phyloP scores from a whole-genome alignment of 30 jellyfish, hydroid and myxozoan genomes.

The Pseudorhiza aurosa region DNA sequence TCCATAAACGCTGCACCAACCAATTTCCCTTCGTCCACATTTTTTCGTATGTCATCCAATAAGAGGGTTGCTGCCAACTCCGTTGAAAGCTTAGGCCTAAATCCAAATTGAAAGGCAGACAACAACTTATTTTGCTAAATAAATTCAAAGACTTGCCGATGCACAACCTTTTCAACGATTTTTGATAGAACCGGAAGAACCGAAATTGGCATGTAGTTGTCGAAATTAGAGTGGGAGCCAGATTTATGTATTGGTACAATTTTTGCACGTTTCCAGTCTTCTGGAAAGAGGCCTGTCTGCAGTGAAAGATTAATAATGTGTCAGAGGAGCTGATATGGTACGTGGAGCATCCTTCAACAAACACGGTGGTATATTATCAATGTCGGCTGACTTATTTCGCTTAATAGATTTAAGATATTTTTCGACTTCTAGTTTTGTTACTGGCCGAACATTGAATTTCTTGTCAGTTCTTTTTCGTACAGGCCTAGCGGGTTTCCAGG shows the following conservation, averaged over 20 bases:
- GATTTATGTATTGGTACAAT: conserved; percentile 54
- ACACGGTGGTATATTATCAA: conserved; percentile 65
- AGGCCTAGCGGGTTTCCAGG: conserved; percentile 35
- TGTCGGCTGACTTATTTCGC: conserved; percentile 47
- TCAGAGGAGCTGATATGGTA: conserved; percentile 61
- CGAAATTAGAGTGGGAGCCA: conserved; percentile 31
- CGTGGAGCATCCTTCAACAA: conserved; percentile 55
- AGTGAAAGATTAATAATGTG: conserved; percentile 66
- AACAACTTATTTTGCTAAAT: no score
- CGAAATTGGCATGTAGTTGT: no score
- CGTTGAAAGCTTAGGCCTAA: no score
- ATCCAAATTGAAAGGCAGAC: no score
- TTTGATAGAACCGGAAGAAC: conserved; percentile 2
- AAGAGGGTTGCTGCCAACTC: no score
- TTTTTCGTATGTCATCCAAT: no score
- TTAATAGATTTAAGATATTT: conserved; percentile 27
- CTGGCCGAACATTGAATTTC: conserved; percentile 28
- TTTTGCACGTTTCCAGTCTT: conserved; percentile 53
- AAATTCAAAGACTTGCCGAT: no score
- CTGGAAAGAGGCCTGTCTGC: conserved; percentile 51
- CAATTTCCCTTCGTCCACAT: no score
- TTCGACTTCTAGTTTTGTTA: conserved; percentile 40
- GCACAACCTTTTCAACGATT: conserved; percentile 14
- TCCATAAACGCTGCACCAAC: no score
- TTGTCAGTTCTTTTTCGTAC: conserved; percentile 34